Evolutionary conservation across 2,113 vertebrate genomes (phyloP), one percentile per base, ranked within the genome.

Genomic region (Entosphenus tridentatus): DNA sequence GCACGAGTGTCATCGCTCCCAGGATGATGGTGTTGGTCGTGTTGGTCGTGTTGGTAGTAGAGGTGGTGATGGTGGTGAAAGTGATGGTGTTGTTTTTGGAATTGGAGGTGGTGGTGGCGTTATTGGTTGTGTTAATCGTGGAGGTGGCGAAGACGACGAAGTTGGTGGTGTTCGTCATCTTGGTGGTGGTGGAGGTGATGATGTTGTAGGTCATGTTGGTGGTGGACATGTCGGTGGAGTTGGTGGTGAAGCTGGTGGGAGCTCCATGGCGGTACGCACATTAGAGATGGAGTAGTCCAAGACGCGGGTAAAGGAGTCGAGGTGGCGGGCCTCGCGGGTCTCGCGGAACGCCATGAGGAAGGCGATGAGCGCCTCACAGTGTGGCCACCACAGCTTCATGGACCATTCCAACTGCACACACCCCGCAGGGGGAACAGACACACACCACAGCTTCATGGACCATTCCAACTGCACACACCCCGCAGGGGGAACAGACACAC

Each of bases 301-400:
- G 14, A 88, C 78, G 68, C 83, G 75, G 6, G 70, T 73, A 75
- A 92, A 92, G 56, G 73, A 75, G 2, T 74, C 72, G 68, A 90
- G 78, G 71, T 86, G 74, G 39, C 73, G 69, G 1, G 77, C 77
- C 56, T 82, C 80, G 67, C 73, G 76, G 18, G 74, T 82, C 54
- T 83, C 78, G 8, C 74, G 77, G 76, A 86, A 90, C 69, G 80
- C 86, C 83, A 86, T 83, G 55, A 90, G 82, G 70, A 85, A 86
- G 17, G 88, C 83, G 1, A 92, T 74, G 57, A 89, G 83, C 70
- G 87, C 88, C 73, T 92, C 88, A 10, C 80, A 83, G 77, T 92
- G 88, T 1, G 87, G 87, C 88, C 88, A 92, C 88, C 88, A 92
- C 69, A 90, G 77, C 76, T 92, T 92, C 87, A 90, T 92, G 57